Base-by-base conservation (phyloP, 2,888 invertebrate species). In the Tinea pellionella region DNA sequence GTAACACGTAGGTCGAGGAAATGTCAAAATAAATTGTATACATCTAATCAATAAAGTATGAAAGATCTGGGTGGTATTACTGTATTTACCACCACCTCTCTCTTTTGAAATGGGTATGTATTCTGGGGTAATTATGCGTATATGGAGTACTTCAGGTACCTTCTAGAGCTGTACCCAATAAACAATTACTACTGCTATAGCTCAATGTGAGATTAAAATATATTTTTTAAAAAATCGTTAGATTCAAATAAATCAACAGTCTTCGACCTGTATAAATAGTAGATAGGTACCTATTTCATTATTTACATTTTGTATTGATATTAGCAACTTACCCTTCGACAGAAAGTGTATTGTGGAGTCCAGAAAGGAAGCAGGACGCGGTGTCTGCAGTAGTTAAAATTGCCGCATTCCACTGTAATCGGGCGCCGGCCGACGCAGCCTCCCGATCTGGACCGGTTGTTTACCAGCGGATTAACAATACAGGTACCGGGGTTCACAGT, bases 301-400 rank as follows among this genome's bases (percentile, higher is more conserved):
- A n/a, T 24, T 24, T 24, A 24, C 24, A 6, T 24, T 2, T 24
- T 24, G 6, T 3, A 6, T 3, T 24, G 6, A 24, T 24, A 3
- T 3, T 24, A 24, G 24, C 24, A 24, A 53, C 53, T 12, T 53
- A 53, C 53, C 24, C 3, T 16, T 53, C 9, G 18, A 12, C 6
- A 9, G 18, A 53, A n/a, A 53, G 24, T 9, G 9, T 15, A 12
- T 24, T 53, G 19, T 8, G 12, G 53, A 18, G 30, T 30, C 59
- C 41, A 30, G 41, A 59, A 9, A 13, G 2, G 2, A 74, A 79
- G 78, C 77, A 77, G 78, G 77, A 80, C 76, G 79, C 75, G 78
- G 77, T 73, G 78, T 79, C 84, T 78, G 85, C 84, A 84, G 84
- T 84, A 82, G 85, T 84, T 85, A 85, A 86, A 85, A 84, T 85